Conservation (phyloP, 2,113 vertebrate genomes). For the Acanthisitta chloris region DNA sequence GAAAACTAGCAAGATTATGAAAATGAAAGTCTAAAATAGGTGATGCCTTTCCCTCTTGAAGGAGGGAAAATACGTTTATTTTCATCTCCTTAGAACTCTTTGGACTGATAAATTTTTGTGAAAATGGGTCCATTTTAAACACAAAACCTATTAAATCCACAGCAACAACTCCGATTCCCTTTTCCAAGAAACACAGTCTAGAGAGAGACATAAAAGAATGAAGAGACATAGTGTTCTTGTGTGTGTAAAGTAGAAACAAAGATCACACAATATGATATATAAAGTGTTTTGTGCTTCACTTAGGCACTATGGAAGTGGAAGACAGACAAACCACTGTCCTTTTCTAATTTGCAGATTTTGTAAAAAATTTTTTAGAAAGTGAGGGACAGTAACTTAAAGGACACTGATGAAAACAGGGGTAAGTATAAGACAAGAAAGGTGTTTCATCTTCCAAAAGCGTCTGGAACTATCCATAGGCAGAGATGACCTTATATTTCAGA, state of each 20-base stretch:
- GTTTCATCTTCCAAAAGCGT: not conserved
- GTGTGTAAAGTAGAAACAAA: constrained; percentile 31
- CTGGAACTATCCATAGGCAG: not conserved
- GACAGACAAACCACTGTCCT: not conserved
- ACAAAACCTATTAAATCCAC: not conserved
- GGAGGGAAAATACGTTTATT: not conserved
- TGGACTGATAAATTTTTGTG: not conserved
- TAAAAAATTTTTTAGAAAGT: not conserved
- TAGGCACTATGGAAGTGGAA: not conserved
- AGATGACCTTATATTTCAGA: not conserved
- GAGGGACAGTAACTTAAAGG: not conserved
- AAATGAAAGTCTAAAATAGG: not conserved
- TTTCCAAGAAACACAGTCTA: constrained; percentile 44
- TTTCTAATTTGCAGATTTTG: not conserved
- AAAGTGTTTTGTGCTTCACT: not conserved
- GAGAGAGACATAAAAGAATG: constrained; percentile 7
- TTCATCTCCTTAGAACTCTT: not conserved
- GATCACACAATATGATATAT: not conserved
- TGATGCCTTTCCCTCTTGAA: not conserved
- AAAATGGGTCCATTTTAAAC: constrained; percentile 2
- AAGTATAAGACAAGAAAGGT: not conserved
- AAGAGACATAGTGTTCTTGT: constrained; percentile 19
- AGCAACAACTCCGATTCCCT: not conserved
- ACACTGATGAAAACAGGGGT: not conserved
- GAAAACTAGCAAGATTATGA: not conserved